These are phyloP conservation scores for Dysmachus trigonus DNA, from an alignment of 2,888 invertebrate genomes.

Conservation along the genomic window DNA sequence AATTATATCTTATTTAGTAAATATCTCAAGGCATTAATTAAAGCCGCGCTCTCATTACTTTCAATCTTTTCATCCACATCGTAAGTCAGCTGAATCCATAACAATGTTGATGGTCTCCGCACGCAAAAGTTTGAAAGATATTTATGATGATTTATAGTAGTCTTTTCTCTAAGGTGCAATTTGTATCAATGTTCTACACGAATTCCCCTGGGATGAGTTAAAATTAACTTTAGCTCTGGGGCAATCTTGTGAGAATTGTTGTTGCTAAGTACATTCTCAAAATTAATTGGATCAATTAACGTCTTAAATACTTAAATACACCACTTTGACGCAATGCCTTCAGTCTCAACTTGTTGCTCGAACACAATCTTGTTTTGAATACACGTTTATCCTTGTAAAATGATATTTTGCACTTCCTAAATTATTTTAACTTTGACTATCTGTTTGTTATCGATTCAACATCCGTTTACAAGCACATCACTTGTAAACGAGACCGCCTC, in stretches of 20 bases:
- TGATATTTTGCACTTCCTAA: background rate
- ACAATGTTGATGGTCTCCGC: background rate
- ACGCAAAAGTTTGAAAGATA: background rate
- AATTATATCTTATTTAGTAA: background rate
- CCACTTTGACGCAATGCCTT: background rate
- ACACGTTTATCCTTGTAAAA: background rate
- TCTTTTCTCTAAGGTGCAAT: background rate
- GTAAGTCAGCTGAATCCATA: background rate
- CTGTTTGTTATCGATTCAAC: background rate
- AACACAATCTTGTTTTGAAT: background rate
- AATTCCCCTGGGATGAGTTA: background rate
- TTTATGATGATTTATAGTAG: background rate
- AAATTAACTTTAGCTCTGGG: background rate
- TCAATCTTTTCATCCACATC: background rate
- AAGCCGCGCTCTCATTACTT: background rate
- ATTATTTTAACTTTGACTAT: background rate
- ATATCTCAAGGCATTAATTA: background rate
- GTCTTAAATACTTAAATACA: background rate
- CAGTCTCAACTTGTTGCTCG: background rate
- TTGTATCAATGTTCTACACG: background rate
- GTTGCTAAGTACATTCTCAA: background rate
- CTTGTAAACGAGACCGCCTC: background rate
- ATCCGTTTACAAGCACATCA: background rate
- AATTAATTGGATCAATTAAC: background rate
- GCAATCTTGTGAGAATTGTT: background rate